Conservation (phyloP, 2,113 vertebrate species). For the Gobius niger region DNA sequence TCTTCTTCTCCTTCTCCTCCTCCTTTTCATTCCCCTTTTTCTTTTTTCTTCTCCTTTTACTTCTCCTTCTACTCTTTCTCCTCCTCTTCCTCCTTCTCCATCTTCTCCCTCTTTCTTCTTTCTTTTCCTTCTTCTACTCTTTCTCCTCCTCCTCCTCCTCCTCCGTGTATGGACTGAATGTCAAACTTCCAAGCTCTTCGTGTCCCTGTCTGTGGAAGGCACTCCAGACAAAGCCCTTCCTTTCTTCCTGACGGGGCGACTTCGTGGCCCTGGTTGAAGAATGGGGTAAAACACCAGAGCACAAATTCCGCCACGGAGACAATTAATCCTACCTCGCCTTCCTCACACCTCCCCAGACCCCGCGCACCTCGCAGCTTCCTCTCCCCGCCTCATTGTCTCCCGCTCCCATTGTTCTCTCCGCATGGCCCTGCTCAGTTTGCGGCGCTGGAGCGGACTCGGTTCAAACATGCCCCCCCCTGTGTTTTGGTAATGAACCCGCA, state of each 20-base stretch:
- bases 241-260: neutral
- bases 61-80: too few species aligned
- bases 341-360: neutral
- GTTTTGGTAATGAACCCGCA: conserved; percentile 68
- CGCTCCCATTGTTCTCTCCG: conserved; percentile 34
- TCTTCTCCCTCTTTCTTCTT: too few species aligned
- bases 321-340: neutral
- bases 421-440: conserved; percentile 25
- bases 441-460: conserved; percentile 40
- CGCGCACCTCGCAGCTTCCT: conserved; percentile 11
- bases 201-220: too few species aligned
- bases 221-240: too few species aligned
- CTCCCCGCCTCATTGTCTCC: conserved; percentile 26
- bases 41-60: too few species aligned
- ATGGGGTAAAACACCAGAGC: neutral
- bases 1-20: too few species aligned
- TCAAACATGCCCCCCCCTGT: conserved; percentile 41
- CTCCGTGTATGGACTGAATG: too few species aligned
- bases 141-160: too few species aligned
- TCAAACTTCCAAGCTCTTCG: too few species aligned
- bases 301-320: neutral
- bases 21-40: too few species aligned
- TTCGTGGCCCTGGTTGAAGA: neutral
- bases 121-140: too few species aligned
- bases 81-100: too few species aligned